These are phyloP conservation scores for Daphoenositta chrysoptera DNA, from an alignment of 2,113 vertebrate species.

Conservation along the genomic window DNA sequence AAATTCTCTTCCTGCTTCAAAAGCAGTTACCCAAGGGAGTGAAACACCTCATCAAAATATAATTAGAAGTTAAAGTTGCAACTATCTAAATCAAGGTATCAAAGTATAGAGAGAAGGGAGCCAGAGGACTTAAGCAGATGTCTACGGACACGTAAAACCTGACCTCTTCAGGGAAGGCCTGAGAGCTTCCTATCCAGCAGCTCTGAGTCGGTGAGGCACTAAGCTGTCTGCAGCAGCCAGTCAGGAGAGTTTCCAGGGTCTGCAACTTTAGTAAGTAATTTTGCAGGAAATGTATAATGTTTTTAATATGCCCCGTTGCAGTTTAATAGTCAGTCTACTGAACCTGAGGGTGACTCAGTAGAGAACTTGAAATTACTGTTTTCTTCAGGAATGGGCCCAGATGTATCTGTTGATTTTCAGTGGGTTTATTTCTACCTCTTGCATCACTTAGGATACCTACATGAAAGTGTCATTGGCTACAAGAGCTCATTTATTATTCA, in stretches of 20 bases:
- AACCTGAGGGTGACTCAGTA: neutral
- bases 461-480: neutral
- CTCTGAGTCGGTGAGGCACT: accelerated
- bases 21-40: neutral
- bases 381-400: neutral
- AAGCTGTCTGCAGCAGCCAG: neutral
- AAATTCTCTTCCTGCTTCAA: neutral
- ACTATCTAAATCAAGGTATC: neutral
- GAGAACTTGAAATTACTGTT: neutral
- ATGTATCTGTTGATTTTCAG: neutral
- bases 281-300: neutral
- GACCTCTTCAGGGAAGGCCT: neutral
- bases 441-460: neutral
- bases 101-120: neutral
- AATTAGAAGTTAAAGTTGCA: neutral
- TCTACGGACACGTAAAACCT: neutral
- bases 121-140: neutral
- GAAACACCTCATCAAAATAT: conserved; percentile 2
- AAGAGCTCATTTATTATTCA: neutral
- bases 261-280: neutral
- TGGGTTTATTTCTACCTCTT: neutral
- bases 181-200: neutral
- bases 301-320: neutral
- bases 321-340: neutral
- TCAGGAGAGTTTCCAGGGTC: neutral